Evolutionary conservation across 2,888 invertebrate species (phyloP), one percentile per base, ranked within the genome.

Genomic region (Pycnomerus fuliginosus): DNA sequence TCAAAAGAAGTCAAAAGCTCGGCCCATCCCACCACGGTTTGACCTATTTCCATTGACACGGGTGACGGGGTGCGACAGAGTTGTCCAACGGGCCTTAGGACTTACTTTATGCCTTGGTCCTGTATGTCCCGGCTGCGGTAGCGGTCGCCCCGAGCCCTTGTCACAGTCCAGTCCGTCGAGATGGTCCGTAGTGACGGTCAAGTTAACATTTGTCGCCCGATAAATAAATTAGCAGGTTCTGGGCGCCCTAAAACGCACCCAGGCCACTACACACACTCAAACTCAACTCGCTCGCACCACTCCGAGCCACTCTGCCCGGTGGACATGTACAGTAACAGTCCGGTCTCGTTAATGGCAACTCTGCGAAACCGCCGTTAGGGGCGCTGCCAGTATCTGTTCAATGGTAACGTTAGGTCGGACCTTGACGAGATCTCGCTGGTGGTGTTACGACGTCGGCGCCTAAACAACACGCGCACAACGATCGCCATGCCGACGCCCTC

Each of bases 81-180:
- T 5, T 8, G 20, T 5, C 20, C 20, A 8, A 5, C 20, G 20
- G 5, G 20, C 5, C 20, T 5, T 7, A 8, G 20, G 20, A 71
- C 71, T 72, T 67, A 72, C 71, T 70, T 66, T 67, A 60, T 65
- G 62, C 64, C 67, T 68, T 67, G 64, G 67, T 70, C 69, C 71
- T 68, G 70, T 71, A 70, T 68, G 62, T 68, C 62, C 64, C 66
- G 69, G 68, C 69, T 67, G 66, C 68, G 70, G 68, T 68, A 66
- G 67, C 69, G 66, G 67, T 68, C 64, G 68, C 68, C 68, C 68
- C 69, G 64, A 65, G 68, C 67, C 65, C 68, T 62, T 61, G 61
- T 64, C 62, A 62, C 65, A 64, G 62, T 65, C 69, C 69, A 64
- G 65, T 64, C 66, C 63, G 64, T 65, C 60, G 57, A 64, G 64